Percentiles rank a stretch among this genome's conserved stretches.
phyloP scores from a whole-genome alignment of 2,888 invertebrate species.

The Hartigia nigra region DNA sequence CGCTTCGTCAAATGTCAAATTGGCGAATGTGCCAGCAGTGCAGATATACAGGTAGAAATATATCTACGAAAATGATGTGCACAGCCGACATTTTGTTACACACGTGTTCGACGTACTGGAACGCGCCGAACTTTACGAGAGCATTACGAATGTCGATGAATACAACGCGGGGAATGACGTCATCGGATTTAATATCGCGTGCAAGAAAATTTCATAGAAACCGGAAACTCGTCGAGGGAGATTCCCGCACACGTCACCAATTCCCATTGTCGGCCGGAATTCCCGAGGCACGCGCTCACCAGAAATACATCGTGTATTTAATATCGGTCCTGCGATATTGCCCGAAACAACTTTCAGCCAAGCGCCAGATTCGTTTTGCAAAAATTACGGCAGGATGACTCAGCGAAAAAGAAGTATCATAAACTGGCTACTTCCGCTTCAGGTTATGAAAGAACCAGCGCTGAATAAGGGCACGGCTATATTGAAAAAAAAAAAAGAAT shows the following conservation, averaged over 20 bases:
- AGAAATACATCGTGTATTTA: neutral
- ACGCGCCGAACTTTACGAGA: neutral
- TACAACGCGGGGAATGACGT: neutral
- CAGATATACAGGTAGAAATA: neutral
- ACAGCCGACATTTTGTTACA: neutral
- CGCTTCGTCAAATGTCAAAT: neutral
- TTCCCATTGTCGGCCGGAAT: neutral
- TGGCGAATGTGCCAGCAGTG: neutral
- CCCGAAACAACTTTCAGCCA: neutral
- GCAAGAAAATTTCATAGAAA: neutral
- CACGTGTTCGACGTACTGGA: neutral
- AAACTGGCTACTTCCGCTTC: neutral
- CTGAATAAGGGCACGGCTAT: neutral
- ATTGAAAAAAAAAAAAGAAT: neutral
- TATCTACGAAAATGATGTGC: neutral
- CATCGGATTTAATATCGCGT: neutral
- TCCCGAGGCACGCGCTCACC: neutral
- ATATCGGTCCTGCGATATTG: neutral
- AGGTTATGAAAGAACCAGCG: neutral
- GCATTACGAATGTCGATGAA: neutral
- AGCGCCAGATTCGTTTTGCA: neutral
- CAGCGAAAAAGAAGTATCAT: neutral
- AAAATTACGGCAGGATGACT: neutral
- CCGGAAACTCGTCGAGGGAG: neutral
- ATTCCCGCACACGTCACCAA: neutral